Conservation (phyloP, 2,113 vertebrate genomes). For the Poicephalus gulielmi region DNA sequence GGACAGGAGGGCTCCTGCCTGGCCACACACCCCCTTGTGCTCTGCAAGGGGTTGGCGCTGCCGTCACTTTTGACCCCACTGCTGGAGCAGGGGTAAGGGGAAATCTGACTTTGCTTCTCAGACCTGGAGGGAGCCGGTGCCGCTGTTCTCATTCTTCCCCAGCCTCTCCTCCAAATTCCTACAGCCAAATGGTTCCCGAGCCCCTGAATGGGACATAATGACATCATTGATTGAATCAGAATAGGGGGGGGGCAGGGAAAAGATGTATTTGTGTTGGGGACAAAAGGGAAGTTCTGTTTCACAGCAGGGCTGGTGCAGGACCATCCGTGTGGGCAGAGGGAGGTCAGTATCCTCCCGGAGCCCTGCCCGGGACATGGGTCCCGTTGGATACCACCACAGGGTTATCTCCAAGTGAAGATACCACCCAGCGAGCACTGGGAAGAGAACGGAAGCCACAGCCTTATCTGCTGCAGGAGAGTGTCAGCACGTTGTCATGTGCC, state of each 20-base stretch:
- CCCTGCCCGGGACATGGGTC: neutral
- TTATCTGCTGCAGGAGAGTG: neutral
- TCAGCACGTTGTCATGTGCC: neutral
- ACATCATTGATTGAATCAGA: slow-evolving; percentile 77
- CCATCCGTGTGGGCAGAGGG: slow-evolving; percentile 72
- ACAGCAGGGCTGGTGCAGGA: slow-evolving; percentile 75
- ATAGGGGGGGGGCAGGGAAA: slow-evolving; percentile 62
- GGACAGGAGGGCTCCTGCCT: neutral
- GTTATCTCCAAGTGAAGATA: neutral
- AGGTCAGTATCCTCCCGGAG: slow-evolving; percentile 32
- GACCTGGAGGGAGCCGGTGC: neutral
- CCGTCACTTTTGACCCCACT: neutral
- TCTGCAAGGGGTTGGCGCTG: neutral
- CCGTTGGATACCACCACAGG: neutral
- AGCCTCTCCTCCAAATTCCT: slow-evolving; percentile 68
- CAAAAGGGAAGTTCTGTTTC: slow-evolving; percentile 78
- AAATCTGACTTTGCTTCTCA: slow-evolving; percentile 37
- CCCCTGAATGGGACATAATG: slow-evolving; percentile 76
- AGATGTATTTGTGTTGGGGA: slow-evolving; percentile 75
- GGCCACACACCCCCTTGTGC: neutral
- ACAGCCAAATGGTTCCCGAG: slow-evolving; percentile 68
- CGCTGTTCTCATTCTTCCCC: slow-evolving; percentile 42
- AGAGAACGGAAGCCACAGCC: neutral
- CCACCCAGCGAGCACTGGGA: neutral
- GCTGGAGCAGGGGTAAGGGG: neutral